phyloP scores from a whole-genome alignment of 1,140 invertebrate genomes.

The Magallana ariakensis region DNA sequence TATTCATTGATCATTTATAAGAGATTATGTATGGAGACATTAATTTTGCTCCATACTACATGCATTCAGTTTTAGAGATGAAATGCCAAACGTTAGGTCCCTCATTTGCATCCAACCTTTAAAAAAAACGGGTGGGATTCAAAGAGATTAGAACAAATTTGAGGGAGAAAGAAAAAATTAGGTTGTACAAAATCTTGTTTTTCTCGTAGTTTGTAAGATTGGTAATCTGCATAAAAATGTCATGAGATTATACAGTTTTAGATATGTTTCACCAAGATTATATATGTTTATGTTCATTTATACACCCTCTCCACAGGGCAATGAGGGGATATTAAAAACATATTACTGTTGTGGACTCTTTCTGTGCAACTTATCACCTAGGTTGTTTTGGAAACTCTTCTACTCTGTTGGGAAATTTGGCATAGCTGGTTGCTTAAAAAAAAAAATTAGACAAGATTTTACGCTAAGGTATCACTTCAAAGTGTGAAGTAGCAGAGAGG shows the following conservation, averaged over 20 bases:
- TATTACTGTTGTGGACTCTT: background rate
- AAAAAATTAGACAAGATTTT: background rate
- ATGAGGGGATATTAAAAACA: conserved; percentile 6
- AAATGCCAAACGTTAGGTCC: background rate
- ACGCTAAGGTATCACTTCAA: background rate
- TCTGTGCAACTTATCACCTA: background rate
- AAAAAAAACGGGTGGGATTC: conserved; percentile 8
- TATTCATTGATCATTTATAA: background rate
- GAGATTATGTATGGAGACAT: background rate
- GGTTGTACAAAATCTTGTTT: background rate
- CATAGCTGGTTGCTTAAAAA: background rate
- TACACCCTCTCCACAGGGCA: conserved; percentile 4
- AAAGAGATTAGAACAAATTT: background rate
- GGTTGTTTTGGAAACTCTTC: background rate
- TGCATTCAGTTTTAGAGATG: background rate
- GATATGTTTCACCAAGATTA: background rate
- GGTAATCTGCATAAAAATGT: conserved; percentile 20
- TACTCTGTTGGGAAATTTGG: background rate
- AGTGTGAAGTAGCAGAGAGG: background rate
- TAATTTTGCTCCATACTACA: background rate
- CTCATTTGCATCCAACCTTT: conserved; percentile 6
- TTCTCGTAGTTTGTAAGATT: background rate
- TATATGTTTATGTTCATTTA: background rate
- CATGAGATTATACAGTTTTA: conserved; percentile 27
- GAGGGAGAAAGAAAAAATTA: background rate